phyloP scores from a whole-genome alignment of 2,888 invertebrate species.

The Adelphocoris suturalis region DNA sequence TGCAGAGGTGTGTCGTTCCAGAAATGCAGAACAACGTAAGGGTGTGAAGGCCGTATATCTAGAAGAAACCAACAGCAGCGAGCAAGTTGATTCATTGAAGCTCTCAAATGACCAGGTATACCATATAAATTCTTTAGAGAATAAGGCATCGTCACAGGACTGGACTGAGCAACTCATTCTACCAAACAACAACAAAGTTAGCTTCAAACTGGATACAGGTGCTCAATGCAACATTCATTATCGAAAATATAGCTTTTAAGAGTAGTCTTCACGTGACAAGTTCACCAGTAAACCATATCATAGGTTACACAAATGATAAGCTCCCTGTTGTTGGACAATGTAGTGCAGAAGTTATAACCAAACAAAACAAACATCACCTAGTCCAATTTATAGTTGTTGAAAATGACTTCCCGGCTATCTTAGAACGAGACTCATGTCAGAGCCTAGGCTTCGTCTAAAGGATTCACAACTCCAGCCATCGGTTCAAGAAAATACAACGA shows the following conservation, averaged over 20 bases:
- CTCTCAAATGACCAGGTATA: not conserved
- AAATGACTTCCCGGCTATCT: not conserved
- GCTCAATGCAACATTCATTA: slow-evolving; percentile 26
- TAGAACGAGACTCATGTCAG: too few species aligned
- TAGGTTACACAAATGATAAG: not conserved
- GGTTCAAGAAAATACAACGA: too few species aligned
- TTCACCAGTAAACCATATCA: not conserved
- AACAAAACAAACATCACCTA: not conserved
- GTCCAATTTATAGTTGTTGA: not conserved
- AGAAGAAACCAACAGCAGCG: not conserved
- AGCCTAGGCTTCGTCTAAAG: too few species aligned
- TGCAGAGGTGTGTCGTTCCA: not conserved
- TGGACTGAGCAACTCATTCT: slow-evolving; percentile 9
- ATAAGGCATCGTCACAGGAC: not conserved
- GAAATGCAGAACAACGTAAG: too few species aligned
- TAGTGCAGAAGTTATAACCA: not conserved
- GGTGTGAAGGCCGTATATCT: too few species aligned
- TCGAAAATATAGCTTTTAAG: not conserved
- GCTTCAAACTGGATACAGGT: slow-evolving; percentile 23
- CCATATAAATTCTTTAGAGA: not conserved
- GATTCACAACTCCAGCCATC: too few species aligned
- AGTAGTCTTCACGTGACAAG: not conserved
- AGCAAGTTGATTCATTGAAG: not conserved
- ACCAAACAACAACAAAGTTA: not conserved
- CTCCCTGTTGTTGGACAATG: not conserved